Conservation (phyloP, 2,888 invertebrate species). For the Drosophila maculinotata region DNA sequence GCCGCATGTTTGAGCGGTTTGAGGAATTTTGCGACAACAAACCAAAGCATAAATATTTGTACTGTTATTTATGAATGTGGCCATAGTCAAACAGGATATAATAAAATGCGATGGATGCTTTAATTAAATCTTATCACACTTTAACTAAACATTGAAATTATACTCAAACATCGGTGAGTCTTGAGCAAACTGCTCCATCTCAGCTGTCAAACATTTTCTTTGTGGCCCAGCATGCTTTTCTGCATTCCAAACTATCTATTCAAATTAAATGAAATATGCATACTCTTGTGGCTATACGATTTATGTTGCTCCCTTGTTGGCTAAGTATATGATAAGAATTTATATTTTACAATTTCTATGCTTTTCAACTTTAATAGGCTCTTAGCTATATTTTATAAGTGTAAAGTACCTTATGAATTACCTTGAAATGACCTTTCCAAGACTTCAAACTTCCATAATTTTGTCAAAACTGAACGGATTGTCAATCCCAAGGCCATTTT, state of each 20-base stretch:
- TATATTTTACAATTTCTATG: background rate
- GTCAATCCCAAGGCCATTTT: too few relatives aligned
- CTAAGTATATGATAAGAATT: background rate
- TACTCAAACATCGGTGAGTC: conserved; percentile 14
- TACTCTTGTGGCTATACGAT: background rate
- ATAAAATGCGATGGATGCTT: conserved; percentile 42
- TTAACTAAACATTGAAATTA: conserved; percentile 29
- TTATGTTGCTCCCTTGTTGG: conserved; percentile 4
- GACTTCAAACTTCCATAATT: too few relatives aligned
- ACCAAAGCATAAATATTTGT: conserved; percentile 56
- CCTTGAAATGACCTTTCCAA: too few relatives aligned
- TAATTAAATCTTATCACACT: conserved; percentile 45
- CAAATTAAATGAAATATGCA: background rate
- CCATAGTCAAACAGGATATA: conserved; percentile 44
- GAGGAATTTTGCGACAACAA: conserved; percentile 52
- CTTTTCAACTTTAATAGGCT: too few relatives aligned
- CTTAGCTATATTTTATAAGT: too few relatives aligned
- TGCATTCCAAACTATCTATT: background rate
- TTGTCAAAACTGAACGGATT: too few relatives aligned
- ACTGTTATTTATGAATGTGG: conserved; percentile 51
- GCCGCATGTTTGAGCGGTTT: conserved; percentile 54
- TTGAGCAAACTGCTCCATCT: background rate
- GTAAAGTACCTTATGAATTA: too few relatives aligned
- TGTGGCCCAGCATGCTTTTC: background rate
- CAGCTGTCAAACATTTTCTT: conserved; percentile 6